Base-by-base conservation (phyloP, 2,113 vertebrate species). In the Zosterops lateralis region DNA sequence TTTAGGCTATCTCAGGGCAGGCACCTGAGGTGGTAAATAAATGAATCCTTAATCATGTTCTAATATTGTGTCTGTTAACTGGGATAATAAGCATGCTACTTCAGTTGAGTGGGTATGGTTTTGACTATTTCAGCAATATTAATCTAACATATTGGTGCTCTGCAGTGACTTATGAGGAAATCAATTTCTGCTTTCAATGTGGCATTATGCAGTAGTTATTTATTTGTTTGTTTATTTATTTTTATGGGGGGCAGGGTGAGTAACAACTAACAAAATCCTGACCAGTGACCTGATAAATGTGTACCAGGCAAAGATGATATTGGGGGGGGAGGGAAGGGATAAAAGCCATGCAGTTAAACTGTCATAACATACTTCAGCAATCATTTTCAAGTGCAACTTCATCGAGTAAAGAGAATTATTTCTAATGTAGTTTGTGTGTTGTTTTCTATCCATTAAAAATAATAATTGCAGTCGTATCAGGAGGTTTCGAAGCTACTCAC, bases 371-470 rank as follows among this genome's bases (percentile, higher is more conserved):
- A 74, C 31, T 64, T 89, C 26, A 77, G 20, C 28, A 34, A 6
- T 84, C 13, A 45, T 57, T 84, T 92, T 70, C 29, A 70, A 42
- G 56, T 34, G 45, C n/a, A 58, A 5, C 32, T 68, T 83, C 31
- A 61, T 61, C 34, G 56, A 48, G 31, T 56, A 47, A 62, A 76
- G n/a, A 54, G n/a, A 75, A 26, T 28, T 87, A 36, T 48, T 94
- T 92, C 45, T 84, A 21, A 67, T 65, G 40, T 70, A 90, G 48
- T 60, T 87, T 84, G 21, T 84, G 25, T 82, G 61, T 54, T 72
- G 57, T 65, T 92, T 94, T 28, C 61, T 95, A 32, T 64, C 36
- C 42, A 26, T 94, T 91, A 94, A 76, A 93, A 93, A 83, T 88
- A 95, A 85, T 83, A 89, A 75, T n/a, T 75, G 38, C 45, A 78